Conservation (phyloP, 2,797 vertebrate genomes). For the Dallia pectoralis region DNA sequence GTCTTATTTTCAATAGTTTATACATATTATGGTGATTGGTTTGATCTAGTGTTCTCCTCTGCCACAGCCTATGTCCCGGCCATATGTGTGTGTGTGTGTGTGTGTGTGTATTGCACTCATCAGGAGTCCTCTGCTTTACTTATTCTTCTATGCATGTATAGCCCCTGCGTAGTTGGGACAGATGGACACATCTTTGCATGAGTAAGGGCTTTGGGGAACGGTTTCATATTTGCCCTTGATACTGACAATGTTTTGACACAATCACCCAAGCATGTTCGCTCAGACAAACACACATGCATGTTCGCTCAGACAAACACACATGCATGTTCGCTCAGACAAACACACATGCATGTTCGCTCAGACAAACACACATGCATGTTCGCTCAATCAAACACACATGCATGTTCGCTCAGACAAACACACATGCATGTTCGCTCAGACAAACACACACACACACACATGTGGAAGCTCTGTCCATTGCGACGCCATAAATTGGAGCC, state of each 20-base stretch:
- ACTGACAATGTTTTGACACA: not conserved
- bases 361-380: conserved; percentile 15
- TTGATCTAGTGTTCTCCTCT: conserved; percentile 11
- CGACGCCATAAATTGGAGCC: conserved; percentile 49
- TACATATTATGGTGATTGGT: not conserved
- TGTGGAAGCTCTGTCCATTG: conserved; percentile 41
- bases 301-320: conserved; percentile 18
- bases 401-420: conserved; percentile 22
- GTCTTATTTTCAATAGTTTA: not conserved
- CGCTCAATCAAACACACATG: conserved; percentile 22
- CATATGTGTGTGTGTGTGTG: conserved; percentile 24
- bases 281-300: too few relatives aligned
- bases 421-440: conserved; percentile 17
- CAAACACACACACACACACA: conserved; percentile 20
- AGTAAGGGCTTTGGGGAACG: too few relatives aligned
- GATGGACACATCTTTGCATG: too few relatives aligned
- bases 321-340: too few relatives aligned
- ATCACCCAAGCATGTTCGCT: conserved; percentile 1
- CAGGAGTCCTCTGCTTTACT: not conserved
- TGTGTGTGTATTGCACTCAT: not conserved
- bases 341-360: conserved; percentile 20
- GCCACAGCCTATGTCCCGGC: conserved; percentile 51
- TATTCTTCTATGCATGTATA: not conserved
- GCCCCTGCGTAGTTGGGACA: not conserved
- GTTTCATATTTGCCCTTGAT: too few relatives aligned